A percentile compares a stretch with the other conserved stretches of the same genome.
Conservation (phyloP, 2,888 invertebrate species). For the Mimas tiliae region DNA sequence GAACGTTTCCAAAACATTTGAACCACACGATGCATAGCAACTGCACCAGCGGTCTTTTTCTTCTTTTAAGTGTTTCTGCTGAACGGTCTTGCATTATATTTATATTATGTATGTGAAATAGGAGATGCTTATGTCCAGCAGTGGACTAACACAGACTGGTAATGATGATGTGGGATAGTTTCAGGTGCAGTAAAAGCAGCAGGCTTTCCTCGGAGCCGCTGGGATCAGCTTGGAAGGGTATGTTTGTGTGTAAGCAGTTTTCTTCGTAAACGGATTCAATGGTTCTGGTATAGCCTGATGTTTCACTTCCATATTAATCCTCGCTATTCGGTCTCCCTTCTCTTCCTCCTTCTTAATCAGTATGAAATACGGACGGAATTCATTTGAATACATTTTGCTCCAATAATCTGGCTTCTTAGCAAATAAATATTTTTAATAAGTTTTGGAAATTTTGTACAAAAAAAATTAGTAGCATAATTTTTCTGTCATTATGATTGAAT, state of each 20-base stretch:
- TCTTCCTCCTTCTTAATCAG: slow-evolving; percentile 73
- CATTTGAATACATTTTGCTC: slow-evolving; percentile 63
- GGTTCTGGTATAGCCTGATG: slow-evolving; percentile 52
- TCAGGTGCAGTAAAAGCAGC: slow-evolving; percentile 68
- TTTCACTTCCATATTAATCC: slow-evolving; percentile 74
- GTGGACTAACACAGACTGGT: no score
- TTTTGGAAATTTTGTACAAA: neutral
- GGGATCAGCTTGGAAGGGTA: slow-evolving; percentile 70
- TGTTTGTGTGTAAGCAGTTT: slow-evolving; percentile 67
- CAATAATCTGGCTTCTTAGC: slow-evolving; percentile 30
- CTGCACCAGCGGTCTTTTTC: slow-evolving; percentile 49
- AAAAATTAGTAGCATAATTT: neutral
- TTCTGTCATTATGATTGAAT: slow-evolving; percentile 4
- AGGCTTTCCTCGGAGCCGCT: slow-evolving; percentile 67
- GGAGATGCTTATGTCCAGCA: no score
- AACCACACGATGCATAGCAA: slow-evolving; percentile 58
- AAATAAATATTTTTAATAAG: slow-evolving; percentile 27
- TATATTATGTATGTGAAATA: no score
- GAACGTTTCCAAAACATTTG: slow-evolving; percentile 51
- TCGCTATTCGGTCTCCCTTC: slow-evolving; percentile 72
- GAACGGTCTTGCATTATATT: slow-evolving; percentile 44
- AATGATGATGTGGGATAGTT: neutral
- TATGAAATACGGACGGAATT: slow-evolving; percentile 72
- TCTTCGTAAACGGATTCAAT: slow-evolving; percentile 68
- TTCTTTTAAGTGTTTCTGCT: slow-evolving; percentile 37